These are phyloP conservation scores for Helarctos malayanus DNA, from an alignment of 2,797 vertebrate genomes.

Conservation along the genomic window DNA sequence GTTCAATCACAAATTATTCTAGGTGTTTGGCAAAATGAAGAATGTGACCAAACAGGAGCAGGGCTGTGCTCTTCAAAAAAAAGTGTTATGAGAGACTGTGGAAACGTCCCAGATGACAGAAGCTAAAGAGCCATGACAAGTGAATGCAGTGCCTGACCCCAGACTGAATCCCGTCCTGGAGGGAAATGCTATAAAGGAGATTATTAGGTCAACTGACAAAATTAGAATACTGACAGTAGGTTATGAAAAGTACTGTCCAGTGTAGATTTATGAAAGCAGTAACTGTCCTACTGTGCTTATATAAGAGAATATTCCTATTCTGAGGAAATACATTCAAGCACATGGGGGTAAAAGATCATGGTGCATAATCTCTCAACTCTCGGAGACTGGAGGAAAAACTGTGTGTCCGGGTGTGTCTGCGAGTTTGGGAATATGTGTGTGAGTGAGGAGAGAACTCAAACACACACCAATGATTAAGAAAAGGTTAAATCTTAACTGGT, in stretches of 20 bases:
- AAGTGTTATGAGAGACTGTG: background rate
- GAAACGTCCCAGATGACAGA: background rate
- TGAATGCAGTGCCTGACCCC: too few relatives aligned
- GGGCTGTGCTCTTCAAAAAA: background rate
- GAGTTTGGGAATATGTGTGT: background rate
- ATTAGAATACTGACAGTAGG: background rate
- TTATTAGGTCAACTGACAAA: background rate
- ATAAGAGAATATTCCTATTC: background rate
- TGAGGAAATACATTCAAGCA: background rate
- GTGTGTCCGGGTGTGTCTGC: fast-evolving
- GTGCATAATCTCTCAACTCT: background rate
- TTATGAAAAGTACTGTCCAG: background rate
- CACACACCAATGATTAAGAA: background rate
- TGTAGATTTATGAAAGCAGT: too few relatives aligned
- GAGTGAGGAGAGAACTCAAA: too few relatives aligned
- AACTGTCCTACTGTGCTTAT: background rate
- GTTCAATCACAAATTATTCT: background rate
- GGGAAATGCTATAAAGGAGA: too few relatives aligned
- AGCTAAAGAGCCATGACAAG: background rate
- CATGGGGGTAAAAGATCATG: background rate
- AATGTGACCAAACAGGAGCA: background rate
- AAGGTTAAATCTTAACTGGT: background rate
- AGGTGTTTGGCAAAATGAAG: background rate
- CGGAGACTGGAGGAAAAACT: background rate
- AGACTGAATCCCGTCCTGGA: too few relatives aligned